A percentile compares a stretch with the other conserved stretches of the same genome.
Evolutionary conservation across 2,113 vertebrate genomes (phyloP).

Genomic region (Anseranas semipalmata): DNA sequence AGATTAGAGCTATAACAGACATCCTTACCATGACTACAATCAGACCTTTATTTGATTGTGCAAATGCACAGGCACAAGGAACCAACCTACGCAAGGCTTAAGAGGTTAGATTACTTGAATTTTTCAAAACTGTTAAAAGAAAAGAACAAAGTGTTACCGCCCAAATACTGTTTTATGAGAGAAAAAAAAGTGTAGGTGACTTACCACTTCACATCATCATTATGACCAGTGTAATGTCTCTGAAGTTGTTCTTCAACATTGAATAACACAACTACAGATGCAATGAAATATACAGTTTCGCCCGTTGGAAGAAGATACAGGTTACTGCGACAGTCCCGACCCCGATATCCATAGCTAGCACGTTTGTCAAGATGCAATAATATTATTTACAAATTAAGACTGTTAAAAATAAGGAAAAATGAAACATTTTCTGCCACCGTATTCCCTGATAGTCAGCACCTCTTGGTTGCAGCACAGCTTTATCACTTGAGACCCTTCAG

Average conservation of each 20-base stretch:
- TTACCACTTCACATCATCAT: constrained; percentile 98
- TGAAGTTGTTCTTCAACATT: constrained; percentile 95
- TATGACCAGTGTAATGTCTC: constrained; percentile 94
- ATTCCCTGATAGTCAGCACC: neutral
- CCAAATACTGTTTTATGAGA: neutral
- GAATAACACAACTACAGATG: constrained; percentile 94
- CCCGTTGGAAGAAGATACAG: constrained; percentile 96
- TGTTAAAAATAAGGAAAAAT: neutral
- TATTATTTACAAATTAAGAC: neutral
- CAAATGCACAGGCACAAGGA: neutral
- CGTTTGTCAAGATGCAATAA: constrained; percentile 76
- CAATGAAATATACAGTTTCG: constrained; percentile 97
- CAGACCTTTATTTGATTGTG: neutral
- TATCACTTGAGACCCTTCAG: neutral
- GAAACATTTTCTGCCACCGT: neutral
- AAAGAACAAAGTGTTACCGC: neutral
- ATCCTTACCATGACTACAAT: neutral
- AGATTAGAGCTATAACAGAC: neutral
- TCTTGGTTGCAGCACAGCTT: neutral
- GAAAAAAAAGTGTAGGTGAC: neutral
- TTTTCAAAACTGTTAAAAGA: neutral
- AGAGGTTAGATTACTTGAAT: neutral
- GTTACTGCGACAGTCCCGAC: constrained; percentile 96
- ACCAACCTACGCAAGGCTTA: neutral
- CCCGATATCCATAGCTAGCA: constrained; percentile 92